phyloP scores from a whole-genome alignment of 1,140 invertebrate species.

The Holotrichia oblita region DNA sequence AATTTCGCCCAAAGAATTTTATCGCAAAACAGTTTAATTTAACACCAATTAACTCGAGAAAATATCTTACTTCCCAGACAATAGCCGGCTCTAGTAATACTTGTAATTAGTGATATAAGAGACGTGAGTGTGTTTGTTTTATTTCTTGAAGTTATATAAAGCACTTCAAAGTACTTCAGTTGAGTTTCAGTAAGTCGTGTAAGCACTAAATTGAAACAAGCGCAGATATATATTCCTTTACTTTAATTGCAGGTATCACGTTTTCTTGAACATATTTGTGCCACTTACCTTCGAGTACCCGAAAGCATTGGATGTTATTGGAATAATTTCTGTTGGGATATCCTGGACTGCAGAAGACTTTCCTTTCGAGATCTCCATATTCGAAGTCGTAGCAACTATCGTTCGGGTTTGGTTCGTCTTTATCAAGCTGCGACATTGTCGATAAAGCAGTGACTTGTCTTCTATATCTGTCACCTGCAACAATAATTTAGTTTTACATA shows the following conservation, averaged over 20 bases:
- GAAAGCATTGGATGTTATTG: background rate
- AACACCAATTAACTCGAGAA: constrained; percentile 1
- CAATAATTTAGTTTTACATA: background rate
- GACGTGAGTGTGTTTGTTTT: background rate
- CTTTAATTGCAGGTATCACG: background rate
- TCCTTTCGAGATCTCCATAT: background rate
- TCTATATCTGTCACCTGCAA: constrained; percentile 16
- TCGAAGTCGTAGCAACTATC: background rate
- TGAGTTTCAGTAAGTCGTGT: too few relatives aligned
- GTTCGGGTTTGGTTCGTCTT: background rate
- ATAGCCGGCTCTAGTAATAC: background rate
- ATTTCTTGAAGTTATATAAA: background rate
- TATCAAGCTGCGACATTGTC: background rate
- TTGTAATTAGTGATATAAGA: background rate
- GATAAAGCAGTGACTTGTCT: constrained; percentile 6
- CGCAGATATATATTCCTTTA: too few relatives aligned
- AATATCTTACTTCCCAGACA: background rate
- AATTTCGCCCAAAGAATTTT: background rate
- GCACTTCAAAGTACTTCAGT: background rate
- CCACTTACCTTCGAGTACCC: background rate
- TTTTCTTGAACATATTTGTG: background rate
- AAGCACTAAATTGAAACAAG: too few relatives aligned
- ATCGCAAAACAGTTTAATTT: constrained; percentile 17
- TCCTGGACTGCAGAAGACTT: background rate
- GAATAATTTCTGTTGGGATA: background rate